Conservation (phyloP, 2,113 vertebrate genomes). For the Otis tarda region DNA sequence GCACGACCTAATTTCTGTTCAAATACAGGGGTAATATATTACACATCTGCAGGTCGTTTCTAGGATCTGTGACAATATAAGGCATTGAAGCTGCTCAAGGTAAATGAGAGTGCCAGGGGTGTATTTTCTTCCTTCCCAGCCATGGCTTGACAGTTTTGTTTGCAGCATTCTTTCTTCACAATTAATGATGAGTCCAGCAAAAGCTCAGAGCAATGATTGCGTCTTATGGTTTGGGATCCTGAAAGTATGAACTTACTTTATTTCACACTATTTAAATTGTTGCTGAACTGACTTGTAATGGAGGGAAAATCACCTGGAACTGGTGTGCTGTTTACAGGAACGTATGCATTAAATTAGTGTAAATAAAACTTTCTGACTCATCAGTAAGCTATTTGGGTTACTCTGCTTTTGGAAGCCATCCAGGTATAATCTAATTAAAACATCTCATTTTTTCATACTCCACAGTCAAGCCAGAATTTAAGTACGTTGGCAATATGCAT, state of each 20-base stretch:
- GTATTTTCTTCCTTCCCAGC: neutral
- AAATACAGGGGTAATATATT: neutral
- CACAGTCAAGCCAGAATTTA: slow-evolving; percentile 95
- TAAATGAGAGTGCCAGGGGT: neutral
- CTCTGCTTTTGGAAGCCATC: slow-evolving; percentile 1
- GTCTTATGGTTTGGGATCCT: neutral
- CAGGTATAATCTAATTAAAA: slow-evolving; percentile 16
- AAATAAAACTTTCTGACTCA: slow-evolving; percentile 29
- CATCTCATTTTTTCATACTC: neutral
- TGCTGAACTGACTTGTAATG: neutral
- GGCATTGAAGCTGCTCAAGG: neutral
- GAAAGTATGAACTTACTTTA: neutral
- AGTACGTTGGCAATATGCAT: slow-evolving; percentile 94
- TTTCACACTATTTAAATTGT: neutral
- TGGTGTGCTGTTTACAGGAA: neutral
- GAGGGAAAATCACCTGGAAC: neutral
- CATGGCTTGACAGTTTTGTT: neutral
- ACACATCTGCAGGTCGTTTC: neutral
- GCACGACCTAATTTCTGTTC: neutral
- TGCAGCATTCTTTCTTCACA: neutral
- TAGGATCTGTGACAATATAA: neutral
- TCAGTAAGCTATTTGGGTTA: neutral
- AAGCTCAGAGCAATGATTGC: neutral
- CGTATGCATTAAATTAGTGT: neutral
- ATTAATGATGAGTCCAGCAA: neutral